phyloP scores from a whole-genome alignment of 2,888 invertebrate species.

The Sicus ferrugineus region DNA sequence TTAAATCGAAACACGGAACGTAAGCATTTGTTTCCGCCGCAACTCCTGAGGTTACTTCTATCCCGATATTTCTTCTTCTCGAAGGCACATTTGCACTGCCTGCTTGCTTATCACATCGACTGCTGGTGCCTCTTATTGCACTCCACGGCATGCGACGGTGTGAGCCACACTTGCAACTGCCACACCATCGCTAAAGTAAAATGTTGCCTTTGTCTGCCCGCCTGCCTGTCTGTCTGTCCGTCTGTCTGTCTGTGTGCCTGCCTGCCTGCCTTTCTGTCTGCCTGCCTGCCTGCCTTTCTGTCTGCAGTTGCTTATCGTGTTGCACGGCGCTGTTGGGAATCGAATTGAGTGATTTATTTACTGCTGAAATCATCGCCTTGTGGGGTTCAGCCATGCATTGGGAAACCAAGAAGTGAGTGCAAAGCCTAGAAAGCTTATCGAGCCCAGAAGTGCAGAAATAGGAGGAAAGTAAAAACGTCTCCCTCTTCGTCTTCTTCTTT shows the following conservation, averaged over 20 bases:
- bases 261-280: too few species aligned
- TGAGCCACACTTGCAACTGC: not conserved
- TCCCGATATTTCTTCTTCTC: not conserved
- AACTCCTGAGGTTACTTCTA: not conserved
- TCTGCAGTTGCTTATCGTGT: too few species aligned
- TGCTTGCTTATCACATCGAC: not conserved
- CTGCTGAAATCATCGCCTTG: slow-evolving; percentile 57
- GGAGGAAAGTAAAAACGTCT: too few species aligned
- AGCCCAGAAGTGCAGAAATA: not conserved
- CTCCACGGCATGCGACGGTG: not conserved
- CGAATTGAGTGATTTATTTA: slow-evolving; percentile 58
- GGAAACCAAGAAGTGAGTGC: not conserved
- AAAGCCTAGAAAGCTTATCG: not conserved
- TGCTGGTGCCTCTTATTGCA: not conserved
- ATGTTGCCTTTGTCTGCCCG: not conserved
- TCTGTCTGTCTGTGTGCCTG: too few species aligned
- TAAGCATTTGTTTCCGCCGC: too few species aligned
- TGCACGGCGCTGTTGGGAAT: slow-evolving; percentile 23
- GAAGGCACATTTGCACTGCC: too few species aligned
- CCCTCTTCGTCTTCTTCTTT: too few species aligned
- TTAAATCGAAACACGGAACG: too few species aligned
- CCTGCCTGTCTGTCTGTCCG: too few species aligned
- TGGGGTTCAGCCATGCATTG: not conserved
- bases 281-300: too few species aligned
- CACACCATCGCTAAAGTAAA: not conserved